Conservation (phyloP, 2,113 vertebrate genomes). For the Lophochroa leadbeateri region DNA sequence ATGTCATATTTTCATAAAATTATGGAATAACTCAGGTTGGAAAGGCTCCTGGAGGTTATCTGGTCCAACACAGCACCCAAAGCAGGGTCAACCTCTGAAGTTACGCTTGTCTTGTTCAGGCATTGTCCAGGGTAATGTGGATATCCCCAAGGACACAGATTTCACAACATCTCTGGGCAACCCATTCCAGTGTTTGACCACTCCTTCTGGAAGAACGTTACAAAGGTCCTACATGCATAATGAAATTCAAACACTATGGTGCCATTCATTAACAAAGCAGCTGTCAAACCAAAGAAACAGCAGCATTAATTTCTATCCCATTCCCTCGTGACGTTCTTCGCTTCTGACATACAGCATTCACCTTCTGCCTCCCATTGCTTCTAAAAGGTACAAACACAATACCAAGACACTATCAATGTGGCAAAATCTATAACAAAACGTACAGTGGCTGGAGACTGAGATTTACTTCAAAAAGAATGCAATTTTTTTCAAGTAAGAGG, state of each 20-base stretch:
- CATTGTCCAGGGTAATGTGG: not conserved
- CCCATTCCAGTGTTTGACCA: not conserved
- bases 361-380: not conserved
- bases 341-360: not conserved
- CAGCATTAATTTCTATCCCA: not conserved
- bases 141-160: not conserved
- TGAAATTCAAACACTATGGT: not conserved
- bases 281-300: not conserved
- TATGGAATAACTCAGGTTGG: not conserved
- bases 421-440: not conserved
- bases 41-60: not conserved
- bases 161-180: not conserved
- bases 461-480: not conserved
- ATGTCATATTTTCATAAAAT: not conserved
- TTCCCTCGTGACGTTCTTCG: not conserved
- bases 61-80: not conserved
- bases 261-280: not conserved
- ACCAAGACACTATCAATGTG: not conserved
- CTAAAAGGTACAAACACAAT: not conserved
- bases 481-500: not conserved
- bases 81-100: not conserved
- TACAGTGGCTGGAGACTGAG: not conserved
- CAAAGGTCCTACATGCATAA: not conserved
- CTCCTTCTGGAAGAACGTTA: not conserved
- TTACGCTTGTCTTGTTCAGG: not conserved